Conservation (phyloP, 2,888 invertebrate species). For the Carterocephalus palaemon region DNA sequence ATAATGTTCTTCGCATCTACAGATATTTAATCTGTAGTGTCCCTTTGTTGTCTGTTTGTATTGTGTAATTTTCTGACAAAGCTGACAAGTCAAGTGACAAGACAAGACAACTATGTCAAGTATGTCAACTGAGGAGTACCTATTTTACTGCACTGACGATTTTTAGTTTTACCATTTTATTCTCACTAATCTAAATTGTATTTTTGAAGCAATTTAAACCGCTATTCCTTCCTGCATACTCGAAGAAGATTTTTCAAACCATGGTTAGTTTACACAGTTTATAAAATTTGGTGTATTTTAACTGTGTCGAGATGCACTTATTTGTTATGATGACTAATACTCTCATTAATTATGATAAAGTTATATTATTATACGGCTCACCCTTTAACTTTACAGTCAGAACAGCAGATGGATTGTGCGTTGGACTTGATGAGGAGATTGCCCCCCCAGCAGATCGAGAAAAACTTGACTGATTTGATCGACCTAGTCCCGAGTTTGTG, state of each 20-base stretch:
- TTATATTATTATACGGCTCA: too few species aligned
- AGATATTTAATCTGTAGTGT: neutral
- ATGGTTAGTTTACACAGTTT: constrained; percentile 35
- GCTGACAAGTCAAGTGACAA: neutral
- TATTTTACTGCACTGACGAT: constrained; percentile 24
- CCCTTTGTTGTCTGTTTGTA: neutral
- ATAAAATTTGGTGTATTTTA: constrained; percentile 30
- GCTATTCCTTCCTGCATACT: constrained; percentile 8
- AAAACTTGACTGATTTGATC: constrained; percentile 98
- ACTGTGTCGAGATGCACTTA: constrained; percentile 30
- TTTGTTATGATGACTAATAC: constrained; percentile 75
- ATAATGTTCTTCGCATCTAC: neutral
- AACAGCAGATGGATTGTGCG: constrained; percentile 99
- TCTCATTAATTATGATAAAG: constrained; percentile 40
- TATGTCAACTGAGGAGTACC: constrained; percentile 24
- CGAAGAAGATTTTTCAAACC: constrained; percentile 9
- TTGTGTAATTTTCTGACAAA: too few species aligned
- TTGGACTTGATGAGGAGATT: constrained; percentile 98
- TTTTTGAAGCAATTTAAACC: constrained; percentile 10
- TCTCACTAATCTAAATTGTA: constrained; percentile 10
- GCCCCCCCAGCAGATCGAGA: constrained; percentile 99
- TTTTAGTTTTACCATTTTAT: constrained; percentile 22
- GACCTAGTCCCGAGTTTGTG: constrained; percentile 97
- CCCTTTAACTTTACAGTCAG: constrained; percentile 85
- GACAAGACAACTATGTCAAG: neutral